These are phyloP conservation scores for Lasioglossum villosulum DNA, from an alignment of 2,888 invertebrate genomes.

Conservation along the genomic window DNA sequence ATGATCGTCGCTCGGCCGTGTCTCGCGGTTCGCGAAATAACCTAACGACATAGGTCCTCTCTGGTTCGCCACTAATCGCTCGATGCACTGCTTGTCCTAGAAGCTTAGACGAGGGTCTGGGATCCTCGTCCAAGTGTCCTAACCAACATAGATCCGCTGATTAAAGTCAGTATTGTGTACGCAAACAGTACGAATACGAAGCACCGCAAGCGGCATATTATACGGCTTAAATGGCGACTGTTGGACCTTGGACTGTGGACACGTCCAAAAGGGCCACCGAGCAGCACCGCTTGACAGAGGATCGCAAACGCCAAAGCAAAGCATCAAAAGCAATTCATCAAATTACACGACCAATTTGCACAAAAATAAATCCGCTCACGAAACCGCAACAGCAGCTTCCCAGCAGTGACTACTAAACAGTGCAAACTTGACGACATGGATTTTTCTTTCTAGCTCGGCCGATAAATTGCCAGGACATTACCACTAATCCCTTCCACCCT, in stretches of 20 bases:
- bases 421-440: constrained; percentile 47
- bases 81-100: neutral
- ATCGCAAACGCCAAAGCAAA: constrained; percentile 25
- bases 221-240: constrained; percentile 56
- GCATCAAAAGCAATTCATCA: neutral
- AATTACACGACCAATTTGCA: neutral
- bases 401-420: neutral
- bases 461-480: constrained; percentile 61
- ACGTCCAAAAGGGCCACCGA: constrained; percentile 50
- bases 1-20: neutral
- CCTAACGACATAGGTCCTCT: neutral
- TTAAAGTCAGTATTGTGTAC: constrained; percentile 66
- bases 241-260: constrained; percentile 55
- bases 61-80: constrained; percentile 8
- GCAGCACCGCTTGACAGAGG: constrained; percentile 59
- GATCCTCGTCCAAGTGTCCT: neutral
- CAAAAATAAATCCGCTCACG: neutral
- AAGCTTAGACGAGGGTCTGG: neutral
- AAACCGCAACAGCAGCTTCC: neutral
- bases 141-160: constrained; percentile 11
- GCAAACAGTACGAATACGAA: constrained; percentile 74
- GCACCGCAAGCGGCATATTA: constrained; percentile 66
- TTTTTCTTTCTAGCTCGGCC: constrained; percentile 71
- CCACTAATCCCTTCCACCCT: constrained; percentile 10
- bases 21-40: neutral